Base-by-base conservation (phyloP, 2,113 vertebrate genomes). In the Saccopteryx bilineata region DNA sequence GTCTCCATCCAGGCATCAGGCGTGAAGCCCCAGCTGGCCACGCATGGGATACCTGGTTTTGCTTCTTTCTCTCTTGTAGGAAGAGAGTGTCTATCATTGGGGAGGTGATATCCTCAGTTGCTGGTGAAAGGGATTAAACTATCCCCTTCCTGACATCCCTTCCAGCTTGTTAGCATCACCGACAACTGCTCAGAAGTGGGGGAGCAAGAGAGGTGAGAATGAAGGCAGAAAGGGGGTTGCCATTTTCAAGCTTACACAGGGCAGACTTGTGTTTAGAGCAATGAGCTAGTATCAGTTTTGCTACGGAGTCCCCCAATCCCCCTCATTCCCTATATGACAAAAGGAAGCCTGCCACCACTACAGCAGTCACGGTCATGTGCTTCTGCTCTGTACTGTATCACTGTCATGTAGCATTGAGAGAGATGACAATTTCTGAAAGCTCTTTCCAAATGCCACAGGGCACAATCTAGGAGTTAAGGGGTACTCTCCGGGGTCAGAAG, bases 81-180 rank as follows among this genome's bases (percentile, higher is more conserved):
- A 80, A 91, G 56, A 18, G 9, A 84, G 39, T 23, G n/a, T 75
- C 84, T 92, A 48, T 95, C 94, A 50, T 5, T 18, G 58, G 71
- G 72, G 65, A 85, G 81, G 50, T 63, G 91, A 89, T 46, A 69
- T 23, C 72, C 86, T 88, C 63, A 69, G 90, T 60, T 71, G 48
- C 68, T 14, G 15, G 61, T 63, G 46, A 93, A 78, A 13, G 46
- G 52, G 86, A 95, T 74, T 78, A 96, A 74, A 93, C 91, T 71
- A 91, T 75, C 86, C 74, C 52, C 72, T 46, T 60, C 61, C 23
- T 23, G 72, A 72, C 74, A 74, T 71, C 21, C 54, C 84, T 66
- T 76, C 82, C 80, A 68, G 82, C 96, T 72, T 66, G 46, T 91
- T 93, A 87, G 91, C 52, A 71, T 90, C 89, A 46, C 31, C 85